Evolutionary conservation across 2,888 invertebrate species (phyloP), one percentile per base, ranked within the genome.

Genomic region (Rhagium mordax): DNA sequence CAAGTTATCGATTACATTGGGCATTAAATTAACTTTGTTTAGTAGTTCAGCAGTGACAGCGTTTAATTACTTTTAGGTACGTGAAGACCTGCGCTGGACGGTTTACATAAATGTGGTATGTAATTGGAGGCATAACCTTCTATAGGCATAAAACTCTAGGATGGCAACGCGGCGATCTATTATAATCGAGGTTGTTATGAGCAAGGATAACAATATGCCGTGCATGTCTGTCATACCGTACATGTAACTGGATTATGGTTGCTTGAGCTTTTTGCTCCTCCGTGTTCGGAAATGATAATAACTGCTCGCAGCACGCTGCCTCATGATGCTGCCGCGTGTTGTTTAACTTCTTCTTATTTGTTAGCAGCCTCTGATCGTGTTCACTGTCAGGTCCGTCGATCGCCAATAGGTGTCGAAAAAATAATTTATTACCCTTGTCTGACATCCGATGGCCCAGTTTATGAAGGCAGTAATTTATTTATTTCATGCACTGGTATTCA

Each of bases 271-370:
- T 78, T 79, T 78, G 66, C 67, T 62, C 69, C 61, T 72, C 79
- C 81, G 81, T 81, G 81, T 81, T 82, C 78, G 82, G 81, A 81
- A 82, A 81, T 75, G 77, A 79, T 81, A 80, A 81, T 79, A 81
- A 77, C 77, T 74, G 75, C 72, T 75, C 77, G 75, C 76, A 72
- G 77, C 77, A 74, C 76, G 80, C 64, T 70, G 75, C 66, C 74
- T 69, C 71, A 70, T 79, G 76, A 74, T 79, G n/a, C 29, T 18
- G 18, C 59, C 59, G 59, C 33, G 27, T 78, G 75, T 78, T 75
- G 74, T 72, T 77, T 74, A 66, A 68, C 72, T 78, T 73, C 72
- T 73, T 71, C 73, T 78, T 72, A 53, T 73, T 71, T 80, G 79
- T 79, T 78, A 77, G 76, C 76, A 64, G 62, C 20, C 2, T 62